These are phyloP conservation scores for Eupithecia pulchellata DNA, from an alignment of 2,888 invertebrate species.

Conservation along the genomic window DNA sequence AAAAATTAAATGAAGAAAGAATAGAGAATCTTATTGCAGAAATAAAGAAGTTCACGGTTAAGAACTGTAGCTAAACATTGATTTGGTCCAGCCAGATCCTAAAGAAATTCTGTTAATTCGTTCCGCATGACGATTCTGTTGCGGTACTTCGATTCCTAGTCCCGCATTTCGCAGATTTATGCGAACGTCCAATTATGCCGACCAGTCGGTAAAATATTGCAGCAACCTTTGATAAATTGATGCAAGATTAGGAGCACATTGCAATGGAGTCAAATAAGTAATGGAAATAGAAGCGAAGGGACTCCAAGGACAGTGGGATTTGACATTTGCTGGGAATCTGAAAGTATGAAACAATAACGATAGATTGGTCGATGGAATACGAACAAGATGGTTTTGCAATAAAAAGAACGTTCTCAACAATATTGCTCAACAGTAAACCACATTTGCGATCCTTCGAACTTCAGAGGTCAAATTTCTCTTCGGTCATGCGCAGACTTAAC, in stretches of 20 bases:
- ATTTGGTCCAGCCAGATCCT: conserved; percentile 9
- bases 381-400: conserved; percentile 33
- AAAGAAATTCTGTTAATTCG: conserved; percentile 35
- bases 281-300: conserved; percentile 38
- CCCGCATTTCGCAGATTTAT: conserved; percentile 38
- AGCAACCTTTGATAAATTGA: conserved; percentile 33
- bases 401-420: conserved; percentile 24
- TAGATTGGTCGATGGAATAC: conserved; percentile 32
- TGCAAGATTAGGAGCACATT: conserved; percentile 29
- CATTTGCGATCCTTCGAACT: conserved; percentile 33
- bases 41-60: conserved; percentile 1
- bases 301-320: conserved; percentile 39
- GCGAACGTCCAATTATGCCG: conserved; percentile 29
- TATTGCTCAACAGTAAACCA: conserved; percentile 31
- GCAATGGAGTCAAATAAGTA: conserved; percentile 21
- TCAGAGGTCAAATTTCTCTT: conserved; percentile 36
- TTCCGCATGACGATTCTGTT: conserved; percentile 51
- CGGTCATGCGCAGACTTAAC: conserved; percentile 33
- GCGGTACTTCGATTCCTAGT: conserved; percentile 50
- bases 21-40: background rate
- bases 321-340: conserved; percentile 44
- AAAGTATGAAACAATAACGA: conserved; percentile 42
- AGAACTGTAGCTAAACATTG: conserved; percentile 9
- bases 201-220: conserved; percentile 29
- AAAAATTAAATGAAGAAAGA: background rate